Base-by-base conservation (phyloP, 2,888 invertebrate genomes). In the Drosophila tanythrix region DNA sequence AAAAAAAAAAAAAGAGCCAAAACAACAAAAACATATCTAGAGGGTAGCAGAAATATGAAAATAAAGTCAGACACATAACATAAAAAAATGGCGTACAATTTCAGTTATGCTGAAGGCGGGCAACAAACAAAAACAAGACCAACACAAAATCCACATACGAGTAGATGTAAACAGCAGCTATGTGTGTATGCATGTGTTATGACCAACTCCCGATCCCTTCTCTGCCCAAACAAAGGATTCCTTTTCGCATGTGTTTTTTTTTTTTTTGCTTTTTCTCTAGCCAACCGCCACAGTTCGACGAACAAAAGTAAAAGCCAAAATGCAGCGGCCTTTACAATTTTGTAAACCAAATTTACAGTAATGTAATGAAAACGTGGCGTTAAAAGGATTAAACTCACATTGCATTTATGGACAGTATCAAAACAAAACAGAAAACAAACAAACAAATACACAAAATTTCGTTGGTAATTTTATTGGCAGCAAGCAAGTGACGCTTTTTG, bases 381-480 rank as follows among this genome's bases (percentile, higher is more conserved):
- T 88, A 90, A 89, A 90, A 83, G 90, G 82, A 90, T 91, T 90
- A 84, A 76, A 90, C 78, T 85, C 76, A 55, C 79, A 89, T 86
- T 70, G 79, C 90, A 81, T 70, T 78, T 83, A 63, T 58, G 58
- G 58, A 57, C 52, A 65, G 72, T 68, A 60, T 71, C 67, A 64
- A 50, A 50, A 61, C 55, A 21, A 48, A 53, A 48, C 3, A 40
- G 11, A 40, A 21, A 11, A 27, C 48, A 27, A 43, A 2, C 18
- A 43, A 38, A 35, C 25, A 38, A 52, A 33, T 8, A 55, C 52
- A 50, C 48, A 73, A 65, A 61, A 76, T 53, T 38, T 57, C 29
- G 56, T 59, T 60, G 50, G 35, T 68, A 58, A 76, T 69, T 76
- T 70, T 52, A 70, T 71, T 76, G 76, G 43, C 58, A 52, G 57